Evolutionary conservation across 2,797 vertebrate species (phyloP).

Genomic region (Phoebastria nigripes): DNA sequence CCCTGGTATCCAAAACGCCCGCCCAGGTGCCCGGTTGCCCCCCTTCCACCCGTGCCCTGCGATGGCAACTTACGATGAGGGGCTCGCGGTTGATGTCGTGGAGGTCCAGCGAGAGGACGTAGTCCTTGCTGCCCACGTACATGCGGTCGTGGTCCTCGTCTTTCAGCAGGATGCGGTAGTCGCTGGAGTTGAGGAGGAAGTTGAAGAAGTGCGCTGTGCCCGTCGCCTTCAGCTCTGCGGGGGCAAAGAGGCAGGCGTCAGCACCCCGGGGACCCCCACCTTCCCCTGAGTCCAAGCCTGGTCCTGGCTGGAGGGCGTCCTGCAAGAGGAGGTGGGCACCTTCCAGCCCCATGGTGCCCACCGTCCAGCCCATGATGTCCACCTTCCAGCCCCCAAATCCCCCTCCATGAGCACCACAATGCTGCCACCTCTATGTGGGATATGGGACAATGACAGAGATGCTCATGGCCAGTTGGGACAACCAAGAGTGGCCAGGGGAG

Average conservation of each 20-base stretch:
- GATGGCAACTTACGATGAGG: constrained; percentile 86
- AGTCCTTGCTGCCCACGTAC: constrained; percentile 99
- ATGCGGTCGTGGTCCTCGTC: constrained; percentile 99
- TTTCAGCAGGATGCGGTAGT: constrained; percentile 96
- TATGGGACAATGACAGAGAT: background rate
- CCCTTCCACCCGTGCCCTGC: accelerated
- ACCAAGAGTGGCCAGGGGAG: background rate
- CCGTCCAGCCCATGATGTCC: background rate
- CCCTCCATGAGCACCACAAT: background rate
- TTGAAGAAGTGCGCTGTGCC: constrained; percentile 96
- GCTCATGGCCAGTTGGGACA: background rate
- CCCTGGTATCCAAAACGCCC: accelerated
- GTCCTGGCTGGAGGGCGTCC: background rate
- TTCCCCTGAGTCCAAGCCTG: background rate
- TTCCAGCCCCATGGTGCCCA: too few relatives aligned
- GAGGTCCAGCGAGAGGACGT: constrained; percentile 93
- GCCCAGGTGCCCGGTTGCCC: accelerated
- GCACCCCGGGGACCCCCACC: accelerated
- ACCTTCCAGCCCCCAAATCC: background rate
- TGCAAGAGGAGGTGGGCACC: background rate
- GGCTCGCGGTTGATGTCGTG: constrained; percentile 99
- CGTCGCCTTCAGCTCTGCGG: constrained; percentile 89
- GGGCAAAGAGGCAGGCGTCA: background rate
- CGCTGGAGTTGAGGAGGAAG: constrained; percentile 94
- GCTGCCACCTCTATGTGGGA: background rate